Evolutionary conservation across 2,888 invertebrate species (phyloP).

Genomic region (Drosophila conformis): DNA sequence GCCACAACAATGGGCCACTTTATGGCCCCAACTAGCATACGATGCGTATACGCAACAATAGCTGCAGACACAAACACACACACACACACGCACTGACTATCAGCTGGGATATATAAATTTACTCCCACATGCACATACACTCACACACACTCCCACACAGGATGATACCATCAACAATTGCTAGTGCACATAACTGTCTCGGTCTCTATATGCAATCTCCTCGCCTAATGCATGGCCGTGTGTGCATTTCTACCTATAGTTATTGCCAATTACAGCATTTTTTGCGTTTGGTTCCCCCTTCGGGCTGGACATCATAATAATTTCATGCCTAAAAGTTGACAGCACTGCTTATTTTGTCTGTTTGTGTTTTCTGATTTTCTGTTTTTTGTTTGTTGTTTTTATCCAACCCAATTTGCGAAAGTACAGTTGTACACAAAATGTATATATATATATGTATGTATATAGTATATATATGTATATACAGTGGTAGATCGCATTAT

Average conservation of each 20-base stretch:
- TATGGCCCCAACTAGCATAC: conserved; percentile 51
- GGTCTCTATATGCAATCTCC: conserved; percentile 31
- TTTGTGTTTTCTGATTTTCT: not conserved
- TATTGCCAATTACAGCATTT: conserved; percentile 55
- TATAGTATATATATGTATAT: not conserved
- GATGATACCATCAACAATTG: conserved; percentile 54
- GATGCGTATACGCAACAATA: conserved; percentile 58
- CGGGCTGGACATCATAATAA: conserved; percentile 15
- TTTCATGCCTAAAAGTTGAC: conserved; percentile 33
- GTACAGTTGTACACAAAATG: conserved; percentile 37
- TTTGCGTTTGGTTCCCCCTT: conserved; percentile 20
- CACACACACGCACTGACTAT: conserved; percentile 23
- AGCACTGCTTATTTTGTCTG: conserved; percentile 1
- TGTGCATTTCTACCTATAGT: conserved; percentile 41
- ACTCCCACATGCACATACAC: conserved; percentile 4
- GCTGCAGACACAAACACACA: conserved; percentile 26
- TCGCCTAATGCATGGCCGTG: conserved; percentile 8
- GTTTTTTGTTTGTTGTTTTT: not conserved
- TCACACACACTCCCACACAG: conserved; percentile 8
- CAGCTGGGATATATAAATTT: conserved; percentile 16
- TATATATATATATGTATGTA: not conserved
- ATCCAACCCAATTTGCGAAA: conserved; percentile 3
- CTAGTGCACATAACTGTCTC: conserved; percentile 55
- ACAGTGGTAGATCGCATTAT: not conserved
- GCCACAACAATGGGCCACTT: conserved; percentile 52